These are phyloP conservation scores for Rattus norvegicus DNA, from an alignment of 2,113 vertebrate genomes.

Conservation along the genomic window GRCr8 NC_086021.1:39131501-39132000, in stretches of 20 bases:
- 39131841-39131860: not conserved
- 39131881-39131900: not conserved
- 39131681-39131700: not conserved
- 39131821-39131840: not conserved
- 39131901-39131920: not conserved
- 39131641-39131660: not conserved
- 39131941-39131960: not conserved
- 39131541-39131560: not conserved
- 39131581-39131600: not conserved
- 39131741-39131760: not conserved
- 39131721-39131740: not conserved
- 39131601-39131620: not conserved
- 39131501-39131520: not conserved
- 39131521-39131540: not conserved
- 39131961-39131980: not conserved
- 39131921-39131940: not conserved
- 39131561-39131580: not conserved
- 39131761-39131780: not conserved
- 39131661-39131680: fast-evolving
- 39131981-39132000: not conserved
- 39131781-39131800: not conserved
- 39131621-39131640: not conserved
- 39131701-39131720: not conserved
- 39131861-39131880: slow-evolving; percentile 1
- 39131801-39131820: not conserved